Evolutionary conservation across 2,888 invertebrate genomes (phyloP).

Genomic region (Agrypnus murinus): DNA sequence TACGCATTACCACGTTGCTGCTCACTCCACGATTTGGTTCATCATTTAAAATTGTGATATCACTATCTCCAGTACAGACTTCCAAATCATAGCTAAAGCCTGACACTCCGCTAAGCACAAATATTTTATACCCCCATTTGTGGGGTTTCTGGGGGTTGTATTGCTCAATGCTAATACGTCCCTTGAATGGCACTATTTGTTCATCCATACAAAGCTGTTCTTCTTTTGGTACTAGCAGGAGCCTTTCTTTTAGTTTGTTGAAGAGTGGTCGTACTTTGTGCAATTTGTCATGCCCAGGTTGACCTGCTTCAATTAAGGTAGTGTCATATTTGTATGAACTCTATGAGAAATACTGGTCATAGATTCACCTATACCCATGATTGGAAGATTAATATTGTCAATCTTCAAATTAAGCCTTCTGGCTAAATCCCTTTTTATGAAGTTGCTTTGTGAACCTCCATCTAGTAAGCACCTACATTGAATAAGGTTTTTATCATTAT

Average conservation of each 20-base stretch:
- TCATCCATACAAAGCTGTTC: conserved; percentile 62
- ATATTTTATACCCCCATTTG: conserved; percentile 65
- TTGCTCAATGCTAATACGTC: conserved; percentile 56
- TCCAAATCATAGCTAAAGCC: conserved; percentile 67
- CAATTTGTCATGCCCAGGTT: conserved; percentile 58
- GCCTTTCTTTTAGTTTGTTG: conserved; percentile 41
- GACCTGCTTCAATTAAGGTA: conserved; percentile 38
- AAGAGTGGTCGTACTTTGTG: conserved; percentile 59
- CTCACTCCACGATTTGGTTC: conserved; percentile 60
- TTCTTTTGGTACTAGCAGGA: conserved; percentile 59
- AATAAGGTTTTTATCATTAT: too few species aligned
- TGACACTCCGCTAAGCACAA: conserved; percentile 65
- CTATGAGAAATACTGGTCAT: too few species aligned
- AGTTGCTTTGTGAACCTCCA: too few species aligned
- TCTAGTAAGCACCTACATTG: too few species aligned
- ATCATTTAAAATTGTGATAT: conserved; percentile 54
- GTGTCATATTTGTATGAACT: too few species aligned
- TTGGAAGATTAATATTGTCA: too few species aligned
- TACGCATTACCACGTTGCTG: conserved; percentile 59
- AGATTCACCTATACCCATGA: too few species aligned
- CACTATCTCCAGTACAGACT: conserved; percentile 61
- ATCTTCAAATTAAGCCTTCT: too few species aligned
- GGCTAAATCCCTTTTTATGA: too few species aligned
- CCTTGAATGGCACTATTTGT: conserved; percentile 65
- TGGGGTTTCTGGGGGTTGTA: conserved; percentile 65